Evolutionary conservation across 1,140 invertebrate species (phyloP), one percentile per base, ranked within the genome.

Genomic region (Sarcophaga peregrina): DNA sequence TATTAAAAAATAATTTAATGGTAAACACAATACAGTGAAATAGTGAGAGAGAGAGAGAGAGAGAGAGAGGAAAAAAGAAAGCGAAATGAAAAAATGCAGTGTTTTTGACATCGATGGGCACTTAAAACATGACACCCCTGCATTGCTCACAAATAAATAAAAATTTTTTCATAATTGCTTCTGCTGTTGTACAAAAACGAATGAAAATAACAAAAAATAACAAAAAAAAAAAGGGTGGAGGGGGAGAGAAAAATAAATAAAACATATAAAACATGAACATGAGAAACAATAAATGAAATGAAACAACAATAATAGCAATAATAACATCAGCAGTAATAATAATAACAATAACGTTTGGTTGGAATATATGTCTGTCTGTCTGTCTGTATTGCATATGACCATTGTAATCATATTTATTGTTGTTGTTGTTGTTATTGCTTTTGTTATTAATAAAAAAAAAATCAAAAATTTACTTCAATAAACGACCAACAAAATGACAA

Each of bases 111-210:
- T 68, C n/a, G 17, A 68, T 68, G 17, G 62, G n/a, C 17, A 68
- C 62, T 68, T 68, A 68, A 68, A 68, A 68, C 62, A 68, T 68
- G 17, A 20, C 62, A 68, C 62, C 62, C 62, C 62, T 68, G 62
- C 62, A 68, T 68, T 68, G 62, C 62, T 68, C 62, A 68, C 62
- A 68, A 68, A 68, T 68, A 68, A 68, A 68, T 25, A 68, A 68
- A 68, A 68, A 7, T 20, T 37, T 37, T 37, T 37, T 4, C 25
- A 37, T 37, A 37, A 37, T 37, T 37, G 25, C 25, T n/a, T n/a
- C n/a, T n/a, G 25, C 25, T 37, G 25, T 4, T 37, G 25, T 37
- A 37, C 25, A 37, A 4, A 37, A 37, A 37, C 25, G 25, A 2
- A 37, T 37, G 25, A 37, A 37, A 37, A 37, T 37, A 37, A 37